phyloP scores from a whole-genome alignment of 2,888 invertebrate species.

The Drosophila borborema region DNA sequence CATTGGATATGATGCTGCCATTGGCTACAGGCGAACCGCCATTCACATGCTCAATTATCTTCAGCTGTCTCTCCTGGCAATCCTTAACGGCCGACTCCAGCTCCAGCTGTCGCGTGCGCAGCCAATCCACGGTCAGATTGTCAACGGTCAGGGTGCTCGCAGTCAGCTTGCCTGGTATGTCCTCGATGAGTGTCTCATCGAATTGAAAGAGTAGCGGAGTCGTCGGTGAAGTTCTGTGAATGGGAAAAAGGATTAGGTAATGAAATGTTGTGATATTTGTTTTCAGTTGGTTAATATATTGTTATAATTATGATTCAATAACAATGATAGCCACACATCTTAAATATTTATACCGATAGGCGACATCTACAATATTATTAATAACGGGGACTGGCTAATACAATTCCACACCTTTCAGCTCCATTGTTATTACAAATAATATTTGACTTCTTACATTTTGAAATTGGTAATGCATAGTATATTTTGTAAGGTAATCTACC shows the following conservation, averaged over 20 bases:
- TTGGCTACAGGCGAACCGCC: constrained; percentile 85
- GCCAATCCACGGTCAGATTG: constrained; percentile 95
- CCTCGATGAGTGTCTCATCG: constrained; percentile 94
- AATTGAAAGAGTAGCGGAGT: constrained; percentile 93
- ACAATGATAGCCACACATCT: too few relatives aligned
- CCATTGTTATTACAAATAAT: too few relatives aligned
- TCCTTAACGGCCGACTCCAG: constrained; percentile 92
- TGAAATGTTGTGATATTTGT: too few relatives aligned
- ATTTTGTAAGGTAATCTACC: too few relatives aligned
- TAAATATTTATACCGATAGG: too few relatives aligned
- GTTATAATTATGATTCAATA: too few relatives aligned
- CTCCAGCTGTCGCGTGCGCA: constrained; percentile 92
- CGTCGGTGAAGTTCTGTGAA: constrained; percentile 90
- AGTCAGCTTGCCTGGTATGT: constrained; percentile 93
- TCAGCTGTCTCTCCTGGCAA: constrained; percentile 90
- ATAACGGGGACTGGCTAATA: too few relatives aligned
- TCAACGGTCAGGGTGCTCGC: constrained; percentile 96
- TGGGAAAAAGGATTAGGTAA: background rate
- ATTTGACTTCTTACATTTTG: too few relatives aligned
- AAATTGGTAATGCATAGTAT: too few relatives aligned
- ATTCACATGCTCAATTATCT: constrained; percentile 86
- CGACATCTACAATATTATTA: too few relatives aligned
- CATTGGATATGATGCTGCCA: constrained; percentile 84
- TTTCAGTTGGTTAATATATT: too few relatives aligned
- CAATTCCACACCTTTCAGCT: too few relatives aligned